Evolutionary conservation across 1,140 invertebrate species (phyloP), one percentile per base, ranked within the genome.

Genomic region (Drosophila kohkoa): DNA sequence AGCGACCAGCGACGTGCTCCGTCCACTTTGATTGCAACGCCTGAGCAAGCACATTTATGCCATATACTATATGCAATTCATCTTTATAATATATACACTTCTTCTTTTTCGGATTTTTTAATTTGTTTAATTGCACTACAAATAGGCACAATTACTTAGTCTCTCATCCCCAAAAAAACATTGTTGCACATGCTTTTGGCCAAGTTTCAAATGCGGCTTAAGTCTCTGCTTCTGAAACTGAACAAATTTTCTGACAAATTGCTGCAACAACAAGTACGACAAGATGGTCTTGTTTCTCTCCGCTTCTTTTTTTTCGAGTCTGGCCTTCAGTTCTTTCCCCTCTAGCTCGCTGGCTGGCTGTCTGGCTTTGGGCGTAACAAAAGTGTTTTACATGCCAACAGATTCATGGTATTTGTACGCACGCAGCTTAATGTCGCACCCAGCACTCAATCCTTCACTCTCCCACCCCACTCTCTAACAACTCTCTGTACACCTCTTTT

Each of bases 341-440:
- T 55, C 49, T 60, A n/a, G 41, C 41, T 15, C 15, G 15, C 15
- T 15, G 15, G 15, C 15, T 15, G 15, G 15, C 15, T 62, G 46
- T 72, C 65, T 66, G 77, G 83, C 83, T 87, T 89, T 88, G 83
- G 80, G 83, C 83, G 83, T 80, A 83, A 88, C 83, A 87, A 87
- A 83, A 83, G 83, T 87, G 83, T 87, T 87, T 87, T 87, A 87
- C 83, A 87, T 87, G 83, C 83, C 83, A 88, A 88, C 83, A 87
- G 83, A 87, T 87, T 87, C 83, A 88, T 87, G 83, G 83, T 89
- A 87, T 87, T 89, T 87, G 82, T 85, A 87, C 83, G 83, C 83
- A 87, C 83, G 85, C 73, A 89, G 83, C 83, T 89, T 87, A 89
- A 89, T 89, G 83, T 87, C 83, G 69, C 80, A 87, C 70, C 83